Conservation (phyloP, 2,888 invertebrate species). For the Linyphia triangularis region DNA sequence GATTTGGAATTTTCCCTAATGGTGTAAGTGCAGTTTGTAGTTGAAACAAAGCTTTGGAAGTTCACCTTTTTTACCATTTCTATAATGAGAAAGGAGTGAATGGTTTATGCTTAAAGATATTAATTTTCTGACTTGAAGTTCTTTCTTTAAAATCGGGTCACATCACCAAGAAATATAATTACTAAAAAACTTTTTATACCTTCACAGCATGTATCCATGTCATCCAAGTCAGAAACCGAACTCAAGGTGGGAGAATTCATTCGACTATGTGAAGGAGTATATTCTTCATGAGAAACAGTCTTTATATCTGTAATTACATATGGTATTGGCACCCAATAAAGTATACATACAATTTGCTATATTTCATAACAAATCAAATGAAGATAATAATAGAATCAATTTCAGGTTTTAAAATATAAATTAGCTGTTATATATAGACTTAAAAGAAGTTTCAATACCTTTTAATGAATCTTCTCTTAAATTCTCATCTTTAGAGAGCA, state of each 20-base stretch:
- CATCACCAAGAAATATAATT: neutral
- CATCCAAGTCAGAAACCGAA: constrained; percentile 60
- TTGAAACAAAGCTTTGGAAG: no score
- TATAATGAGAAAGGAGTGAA: no score
- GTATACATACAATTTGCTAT: no score
- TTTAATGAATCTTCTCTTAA: constrained; percentile 25
- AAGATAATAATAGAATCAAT: no score
- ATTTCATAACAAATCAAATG: no score
- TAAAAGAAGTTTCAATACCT: constrained; percentile 14
- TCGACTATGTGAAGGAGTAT: constrained; percentile 32
- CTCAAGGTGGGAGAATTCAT: constrained; percentile 56
- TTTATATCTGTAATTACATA: neutral
- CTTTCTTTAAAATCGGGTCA: no score
- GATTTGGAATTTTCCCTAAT: no score
- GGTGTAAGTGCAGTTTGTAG: no score
- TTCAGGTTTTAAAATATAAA: neutral
- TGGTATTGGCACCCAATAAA: no score
- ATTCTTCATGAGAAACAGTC: neutral
- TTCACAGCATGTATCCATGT: constrained; percentile 54
- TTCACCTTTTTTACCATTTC: no score
- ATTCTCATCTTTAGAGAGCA: constrained; percentile 74
- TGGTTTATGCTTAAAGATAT: no score
- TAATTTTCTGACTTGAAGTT: neutral
- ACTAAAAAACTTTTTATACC: neutral
- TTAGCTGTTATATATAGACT: no score